Percentiles rank a stretch among this genome's conserved stretches.
These are phyloP conservation scores for Varecia variegata DNA, from an alignment of 2,797 vertebrate species.

Conservation along the genomic window DNA sequence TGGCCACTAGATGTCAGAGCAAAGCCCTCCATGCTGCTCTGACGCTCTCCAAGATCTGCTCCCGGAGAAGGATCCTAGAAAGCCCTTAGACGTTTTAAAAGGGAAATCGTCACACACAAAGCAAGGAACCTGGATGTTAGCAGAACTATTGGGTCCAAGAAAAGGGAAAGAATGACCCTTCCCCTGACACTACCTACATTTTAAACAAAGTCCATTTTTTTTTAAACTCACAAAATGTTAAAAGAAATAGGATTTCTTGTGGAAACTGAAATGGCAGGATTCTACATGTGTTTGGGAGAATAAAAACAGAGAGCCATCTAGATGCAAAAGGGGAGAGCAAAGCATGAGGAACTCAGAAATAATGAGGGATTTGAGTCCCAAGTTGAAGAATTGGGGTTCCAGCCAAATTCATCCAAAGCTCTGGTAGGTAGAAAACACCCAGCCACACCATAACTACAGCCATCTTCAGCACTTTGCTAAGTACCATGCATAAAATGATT, in stretches of 20 bases:
- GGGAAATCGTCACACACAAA: background rate
- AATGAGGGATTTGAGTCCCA: background rate
- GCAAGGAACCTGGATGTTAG: background rate
- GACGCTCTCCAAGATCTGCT: background rate
- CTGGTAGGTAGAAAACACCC: background rate
- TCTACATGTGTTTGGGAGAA: background rate
- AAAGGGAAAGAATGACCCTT: background rate
- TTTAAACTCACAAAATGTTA: background rate
- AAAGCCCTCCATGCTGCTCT: background rate
- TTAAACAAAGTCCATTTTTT: background rate
- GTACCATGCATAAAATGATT: background rate
- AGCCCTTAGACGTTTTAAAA: background rate
- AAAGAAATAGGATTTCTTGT: background rate
- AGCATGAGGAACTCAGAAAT: background rate
- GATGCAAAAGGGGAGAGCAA: background rate
- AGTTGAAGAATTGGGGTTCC: background rate
- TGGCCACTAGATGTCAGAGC: constrained; percentile 35
- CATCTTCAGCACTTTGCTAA: background rate
- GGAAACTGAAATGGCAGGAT: background rate
- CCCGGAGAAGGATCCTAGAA: background rate
- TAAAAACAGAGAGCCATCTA: background rate
- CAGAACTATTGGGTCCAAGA: background rate
- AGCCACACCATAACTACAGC: background rate
- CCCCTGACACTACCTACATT: background rate
- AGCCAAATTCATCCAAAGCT: background rate